Evolutionary conservation across 1,140 invertebrate species (phyloP).

Genomic region (Halesus radiatus): DNA sequence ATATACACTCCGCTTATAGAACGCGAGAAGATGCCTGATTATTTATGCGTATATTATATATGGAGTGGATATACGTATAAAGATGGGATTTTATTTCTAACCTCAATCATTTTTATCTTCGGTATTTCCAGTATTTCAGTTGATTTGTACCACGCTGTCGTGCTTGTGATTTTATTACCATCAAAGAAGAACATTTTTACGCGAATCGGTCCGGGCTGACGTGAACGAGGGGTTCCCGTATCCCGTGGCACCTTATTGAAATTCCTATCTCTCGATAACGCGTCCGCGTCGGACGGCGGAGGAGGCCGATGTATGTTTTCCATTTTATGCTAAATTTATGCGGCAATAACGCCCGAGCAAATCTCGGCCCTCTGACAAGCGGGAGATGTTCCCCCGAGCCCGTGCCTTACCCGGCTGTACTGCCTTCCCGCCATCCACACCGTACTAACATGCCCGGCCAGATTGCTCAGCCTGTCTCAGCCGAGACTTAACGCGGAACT

Average conservation of each 20-base stretch:
- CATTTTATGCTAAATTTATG: constrained; percentile 57
- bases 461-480: background rate
- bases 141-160: constrained; percentile 31
- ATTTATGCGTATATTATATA: too few relatives aligned
- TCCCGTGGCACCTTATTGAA: constrained; percentile 41
- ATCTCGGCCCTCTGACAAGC: constrained; percentile 48
- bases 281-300: constrained; percentile 41
- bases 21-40: too few relatives aligned
- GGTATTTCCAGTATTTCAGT: constrained; percentile 4
- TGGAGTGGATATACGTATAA: background rate
- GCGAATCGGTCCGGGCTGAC: constrained; percentile 37
- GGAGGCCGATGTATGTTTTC: constrained; percentile 53
- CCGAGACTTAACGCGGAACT: background rate
- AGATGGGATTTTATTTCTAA: background rate
- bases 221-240: constrained; percentile 36
- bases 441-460: background rate
- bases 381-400: constrained; percentile 37
- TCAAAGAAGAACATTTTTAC: constrained; percentile 33
- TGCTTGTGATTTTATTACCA: constrained; percentile 16
- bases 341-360: constrained; percentile 56
- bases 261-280: constrained; percentile 49
- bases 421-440: background rate
- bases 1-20: too few relatives aligned
- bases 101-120: background rate
- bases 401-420: constrained; percentile 16